Evolutionary conservation across 2,797 vertebrate species (phyloP), one percentile per base, ranked within the genome.

Genomic region (Gila robusta): DNA sequence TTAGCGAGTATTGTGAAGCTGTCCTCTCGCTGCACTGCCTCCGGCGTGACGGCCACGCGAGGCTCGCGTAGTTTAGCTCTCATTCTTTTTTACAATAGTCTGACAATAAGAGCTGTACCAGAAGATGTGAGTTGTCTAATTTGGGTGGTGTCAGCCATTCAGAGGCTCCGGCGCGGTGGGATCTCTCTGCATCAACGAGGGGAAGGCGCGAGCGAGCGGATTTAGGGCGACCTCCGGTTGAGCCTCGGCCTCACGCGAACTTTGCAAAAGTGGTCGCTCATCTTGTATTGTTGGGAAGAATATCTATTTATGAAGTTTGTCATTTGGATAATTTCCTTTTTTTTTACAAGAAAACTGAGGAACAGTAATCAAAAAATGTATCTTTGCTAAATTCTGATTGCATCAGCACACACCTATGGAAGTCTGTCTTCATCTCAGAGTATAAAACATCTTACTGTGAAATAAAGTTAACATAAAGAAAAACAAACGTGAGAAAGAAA

Each of bases 1-100:
- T 98, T 97, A 97, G 96, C 93, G 95, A 95, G 96, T 97, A 97
- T 97, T 98, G 98, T 98, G 95, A 96, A 91, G 94, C 94, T 96
- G 95, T 98, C 96, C 96, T 96, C 97, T 97, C 95, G 69, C 94
- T 91, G 95, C 91, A 93, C 94, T 96, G 95, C 96, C 96, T 94
- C 95, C 96, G 95, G 93, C 95, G 96, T 96, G 96, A 96, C 94
- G 94, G 97, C 97, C 97, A 96, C 94, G 93, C 94, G 95, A 98
- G 96, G 93, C 94, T 93, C 93, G 93, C 94, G 93, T 95, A 95
- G 95, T 96, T 96, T 96, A 95, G 96, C 95, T 95, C 95, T 92
- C 87, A 87, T 94, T 96, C 96, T 95, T 95, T 95, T 96, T 96
- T 93, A 92, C 94, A 94, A 94, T 93, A 92, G 94, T 95, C 94